Conservation (phyloP, 2,113 vertebrate species). For the Ciconia maguari region DNA sequence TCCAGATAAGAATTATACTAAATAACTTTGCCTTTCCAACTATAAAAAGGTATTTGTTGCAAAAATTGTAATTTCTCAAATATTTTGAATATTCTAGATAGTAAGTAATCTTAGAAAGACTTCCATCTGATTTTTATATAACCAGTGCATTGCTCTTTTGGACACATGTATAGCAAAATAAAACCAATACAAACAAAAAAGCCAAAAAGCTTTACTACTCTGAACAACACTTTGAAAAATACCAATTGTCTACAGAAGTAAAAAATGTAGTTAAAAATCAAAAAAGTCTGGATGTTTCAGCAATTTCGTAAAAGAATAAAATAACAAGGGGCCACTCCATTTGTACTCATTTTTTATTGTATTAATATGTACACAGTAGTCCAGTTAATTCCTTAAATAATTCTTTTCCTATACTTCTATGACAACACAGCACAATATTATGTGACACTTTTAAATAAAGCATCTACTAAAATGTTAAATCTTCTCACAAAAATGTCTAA, state of each 20-base stretch:
- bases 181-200: neutral
- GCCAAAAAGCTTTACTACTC: neutral
- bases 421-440: neutral
- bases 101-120: neutral
- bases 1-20: neutral
- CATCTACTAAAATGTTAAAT: neutral
- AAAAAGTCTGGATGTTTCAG: neutral
- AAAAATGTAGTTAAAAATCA: neutral
- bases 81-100: neutral
- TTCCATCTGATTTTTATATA: neutral
- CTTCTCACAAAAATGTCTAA: neutral
- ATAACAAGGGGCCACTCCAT: neutral
- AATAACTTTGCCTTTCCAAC: neutral
- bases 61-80: neutral
- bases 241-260: neutral
- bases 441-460: neutral
- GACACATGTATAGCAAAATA: neutral
- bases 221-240: neutral
- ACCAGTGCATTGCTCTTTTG: neutral
- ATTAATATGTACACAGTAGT: neutral
- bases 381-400: neutral
- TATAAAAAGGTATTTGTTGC: neutral
- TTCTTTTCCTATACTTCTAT: neutral
- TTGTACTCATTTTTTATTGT: neutral
- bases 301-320: neutral